Evolutionary conservation across 2,797 vertebrate species (phyloP).

Genomic region (Enteromius viviparus): DNA sequence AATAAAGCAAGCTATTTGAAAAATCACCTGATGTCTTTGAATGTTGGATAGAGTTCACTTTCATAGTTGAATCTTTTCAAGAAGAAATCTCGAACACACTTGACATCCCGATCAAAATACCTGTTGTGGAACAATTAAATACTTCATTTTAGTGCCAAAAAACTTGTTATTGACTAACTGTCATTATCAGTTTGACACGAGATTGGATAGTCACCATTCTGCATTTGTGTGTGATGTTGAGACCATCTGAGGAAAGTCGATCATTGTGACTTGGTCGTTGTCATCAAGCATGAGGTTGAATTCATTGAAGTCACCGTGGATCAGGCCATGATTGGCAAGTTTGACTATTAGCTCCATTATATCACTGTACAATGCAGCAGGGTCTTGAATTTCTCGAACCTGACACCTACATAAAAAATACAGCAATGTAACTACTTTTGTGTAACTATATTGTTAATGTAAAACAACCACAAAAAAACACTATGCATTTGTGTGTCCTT

Average conservation of each 20-base stretch:
- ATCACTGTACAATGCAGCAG: constrained; percentile 87
- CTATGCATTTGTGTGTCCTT: not conserved
- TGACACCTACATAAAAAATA: constrained; percentile 80
- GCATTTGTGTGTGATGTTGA: constrained; percentile 94
- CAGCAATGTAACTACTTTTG: not conserved
- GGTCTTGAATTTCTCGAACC: constrained; percentile 86
- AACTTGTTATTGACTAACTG: not conserved
- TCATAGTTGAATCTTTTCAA: constrained; percentile 88
- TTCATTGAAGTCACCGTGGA: constrained; percentile 98
- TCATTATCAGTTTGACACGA: not conserved
- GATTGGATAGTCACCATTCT: constrained; percentile 79
- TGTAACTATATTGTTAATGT: not conserved
- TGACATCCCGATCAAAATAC: constrained; percentile 98
- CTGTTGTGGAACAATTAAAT: constrained; percentile 68
- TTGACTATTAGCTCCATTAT: constrained; percentile 96
- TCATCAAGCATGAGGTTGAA: constrained; percentile 95
- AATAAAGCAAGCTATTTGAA: constrained; percentile 7
- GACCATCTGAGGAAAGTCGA: constrained; percentile 98
- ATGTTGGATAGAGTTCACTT: constrained; percentile 92
- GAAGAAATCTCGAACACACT: constrained; percentile 93
- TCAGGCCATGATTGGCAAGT: constrained; percentile 92
- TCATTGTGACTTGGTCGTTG: constrained; percentile 91
- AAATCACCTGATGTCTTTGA: constrained; percentile 88
- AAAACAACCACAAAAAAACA: not conserved
- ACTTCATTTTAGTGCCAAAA: not conserved